These are phyloP conservation scores for Ornithoptera alexandrae DNA, from an alignment of 2,888 invertebrate genomes.

Conservation along the genomic window DNA sequence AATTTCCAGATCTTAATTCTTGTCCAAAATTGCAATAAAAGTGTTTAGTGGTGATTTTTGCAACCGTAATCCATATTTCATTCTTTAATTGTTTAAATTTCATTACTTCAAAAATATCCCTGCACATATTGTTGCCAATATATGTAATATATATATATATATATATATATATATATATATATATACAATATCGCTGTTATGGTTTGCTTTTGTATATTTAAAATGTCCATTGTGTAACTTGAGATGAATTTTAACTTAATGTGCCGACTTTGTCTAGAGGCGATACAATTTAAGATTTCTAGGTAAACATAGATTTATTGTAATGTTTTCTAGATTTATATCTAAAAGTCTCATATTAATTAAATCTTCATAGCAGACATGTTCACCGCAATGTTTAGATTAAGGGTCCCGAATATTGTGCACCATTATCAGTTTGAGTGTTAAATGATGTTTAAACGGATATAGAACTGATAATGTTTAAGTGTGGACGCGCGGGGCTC, in stretches of 20 bases:
- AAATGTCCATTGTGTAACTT: not conserved
- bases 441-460: not conserved
- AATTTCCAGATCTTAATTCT: too few relatives aligned
- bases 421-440: not conserved
- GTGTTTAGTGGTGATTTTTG: too few relatives aligned
- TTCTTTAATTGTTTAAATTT: not conserved
- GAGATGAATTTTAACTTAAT: not conserved
- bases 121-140: not conserved
- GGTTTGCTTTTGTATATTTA: not conserved
- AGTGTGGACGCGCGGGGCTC: not conserved
- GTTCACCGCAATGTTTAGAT: not conserved
- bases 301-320: not conserved
- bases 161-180: too few relatives aligned
- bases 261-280: not conserved
- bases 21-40: too few relatives aligned
- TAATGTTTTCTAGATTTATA: not conserved
- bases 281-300: not conserved
- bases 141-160: too few relatives aligned
- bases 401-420: not conserved
- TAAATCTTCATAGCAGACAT: not conserved
- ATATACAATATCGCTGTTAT: not conserved
- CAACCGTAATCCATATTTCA: too few relatives aligned
- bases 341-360: not conserved
- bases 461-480: conserved; percentile 15
- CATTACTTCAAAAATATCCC: not conserved